Evolutionary conservation across 2,888 invertebrate genomes (phyloP), one percentile per base, ranked within the genome.

Genomic region (Hyposoter didymator): DNA sequence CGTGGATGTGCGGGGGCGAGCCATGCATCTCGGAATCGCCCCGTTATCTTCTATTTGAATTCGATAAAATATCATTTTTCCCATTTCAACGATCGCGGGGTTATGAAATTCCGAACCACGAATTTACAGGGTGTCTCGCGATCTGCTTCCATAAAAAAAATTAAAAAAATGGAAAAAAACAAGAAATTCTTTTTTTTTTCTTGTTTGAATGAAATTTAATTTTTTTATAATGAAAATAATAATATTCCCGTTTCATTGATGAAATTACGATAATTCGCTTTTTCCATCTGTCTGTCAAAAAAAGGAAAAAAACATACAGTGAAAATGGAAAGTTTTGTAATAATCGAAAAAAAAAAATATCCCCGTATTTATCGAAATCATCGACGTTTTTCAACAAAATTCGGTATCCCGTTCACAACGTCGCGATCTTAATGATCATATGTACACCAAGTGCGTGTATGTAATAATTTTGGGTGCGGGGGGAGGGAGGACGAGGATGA

Each of bases 1-100:
- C 43, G 19, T 19, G 22, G 4, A 5, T 19, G 6, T 22, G 73
- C 55, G 73, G 43, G 49, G 59, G 49, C 7, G 64, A 67, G 66
- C 49, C 52, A 17, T 14, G 76, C 52, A 52, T 69, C 69, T 47
- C 22, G 32, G 32, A 64, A 64, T 32, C 32, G n/a, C 32, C 22
- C 45, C 52, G 72, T 81, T 81, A 84, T 84, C 81, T 81, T 78
- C 81, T 81, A 81, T 74, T 84, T 81, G 81, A 81, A 84, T 84
- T 73, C 49, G 84, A 81, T 84, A 84, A 81, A 78, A 78, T 84
- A 67, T 72, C 78, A 78, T 81, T 84, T 59, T 81, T 81, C 67
- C 49, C 73, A 32, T 81, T 81, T 43, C 19, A 55, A 19, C 76
- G 66, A 81, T 73, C 84, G 55, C 5, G 35, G 8, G n/a, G 8